A percentile compares a stretch with the other conserved stretches of the same genome.
Conservation (phyloP, 2,888 invertebrate species). For the Conomelus anceps region DNA sequence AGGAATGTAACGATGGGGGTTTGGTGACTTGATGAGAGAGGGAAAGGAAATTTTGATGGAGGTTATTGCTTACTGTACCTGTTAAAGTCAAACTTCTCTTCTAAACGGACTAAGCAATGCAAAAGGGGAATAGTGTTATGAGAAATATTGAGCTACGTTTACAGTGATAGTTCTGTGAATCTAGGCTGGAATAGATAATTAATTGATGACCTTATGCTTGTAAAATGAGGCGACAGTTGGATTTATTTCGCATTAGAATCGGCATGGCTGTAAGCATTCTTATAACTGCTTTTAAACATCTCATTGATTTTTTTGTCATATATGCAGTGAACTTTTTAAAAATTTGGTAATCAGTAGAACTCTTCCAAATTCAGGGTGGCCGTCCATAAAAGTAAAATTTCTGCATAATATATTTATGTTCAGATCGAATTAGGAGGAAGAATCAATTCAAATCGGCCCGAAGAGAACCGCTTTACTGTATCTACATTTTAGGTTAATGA, state of each 20-base stretch:
- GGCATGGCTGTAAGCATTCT: neutral
- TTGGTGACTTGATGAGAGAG: too few species aligned
- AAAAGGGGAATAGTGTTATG: too few species aligned
- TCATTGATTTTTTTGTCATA: neutral
- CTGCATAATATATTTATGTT: neutral
- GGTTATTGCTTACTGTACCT: too few species aligned
- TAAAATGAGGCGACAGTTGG: neutral
- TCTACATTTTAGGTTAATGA: neutral
- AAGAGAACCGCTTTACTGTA: neutral
- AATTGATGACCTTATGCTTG: too few species aligned
- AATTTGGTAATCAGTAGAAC: neutral
- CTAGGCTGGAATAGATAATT: neutral
- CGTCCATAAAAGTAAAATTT: neutral
- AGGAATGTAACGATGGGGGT: too few species aligned
- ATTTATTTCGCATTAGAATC: too few species aligned
- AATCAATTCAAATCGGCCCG: neutral
- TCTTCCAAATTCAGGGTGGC: neutral
- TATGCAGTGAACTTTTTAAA: neutral
- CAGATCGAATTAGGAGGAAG: neutral
- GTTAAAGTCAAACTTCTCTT: too few species aligned
- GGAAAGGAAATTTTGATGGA: too few species aligned
- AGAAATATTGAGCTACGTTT: too few species aligned
- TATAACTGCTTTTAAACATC: neutral
- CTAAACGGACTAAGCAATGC: too few species aligned
- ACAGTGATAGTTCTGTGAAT: neutral